Evolutionary conservation across 2,888 invertebrate genomes (phyloP), one percentile per base, ranked within the genome.

Genomic region (Kuschelorhynchus macadamiae): DNA sequence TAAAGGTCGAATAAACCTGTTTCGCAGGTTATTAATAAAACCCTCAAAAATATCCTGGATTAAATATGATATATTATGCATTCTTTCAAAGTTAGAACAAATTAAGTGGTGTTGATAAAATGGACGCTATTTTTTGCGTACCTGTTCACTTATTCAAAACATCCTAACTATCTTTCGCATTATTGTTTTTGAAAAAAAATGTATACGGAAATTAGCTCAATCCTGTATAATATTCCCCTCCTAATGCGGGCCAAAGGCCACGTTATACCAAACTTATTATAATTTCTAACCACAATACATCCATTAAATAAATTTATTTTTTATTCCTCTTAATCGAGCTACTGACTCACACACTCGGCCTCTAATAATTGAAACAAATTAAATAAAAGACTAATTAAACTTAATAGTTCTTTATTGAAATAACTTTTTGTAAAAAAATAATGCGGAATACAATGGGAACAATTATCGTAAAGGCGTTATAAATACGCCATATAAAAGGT

Each of bases 361-460:
- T 53, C 50, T 73, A 75, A 70, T 75, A 78, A 79, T 78, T 77
- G 77, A 74, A 70, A 62, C 69, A 75, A 77, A 78, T 78, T 77
- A 78, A 78, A 79, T 78, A 78, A 78, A 75, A 74, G 74, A 59
- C 69, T 76, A 77, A 78, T 79, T 78, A 75, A 76, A 76, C 74
- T 78, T 78, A 78, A 79, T 77, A 77, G 76, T 75, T 76, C 73
- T 78, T 77, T 78, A 78, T 77, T 77, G 61, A 71, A 74, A 77
- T 75, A 76, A 76, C 67, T 71, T 76, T 74, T 67, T 41, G 41
- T 56, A 72, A 57, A 61, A 73, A 75, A 71, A 73, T 74, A 74
- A 72, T 71, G 75, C 73, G 73, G 75, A 75, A 75, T 72, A 67
- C 67, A 67, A 67, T 62, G 49, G 52, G 25, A 33, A 32, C 33